phyloP scores from a whole-genome alignment of 2,797 vertebrate species.

The Notolepis coatsorum region DNA sequence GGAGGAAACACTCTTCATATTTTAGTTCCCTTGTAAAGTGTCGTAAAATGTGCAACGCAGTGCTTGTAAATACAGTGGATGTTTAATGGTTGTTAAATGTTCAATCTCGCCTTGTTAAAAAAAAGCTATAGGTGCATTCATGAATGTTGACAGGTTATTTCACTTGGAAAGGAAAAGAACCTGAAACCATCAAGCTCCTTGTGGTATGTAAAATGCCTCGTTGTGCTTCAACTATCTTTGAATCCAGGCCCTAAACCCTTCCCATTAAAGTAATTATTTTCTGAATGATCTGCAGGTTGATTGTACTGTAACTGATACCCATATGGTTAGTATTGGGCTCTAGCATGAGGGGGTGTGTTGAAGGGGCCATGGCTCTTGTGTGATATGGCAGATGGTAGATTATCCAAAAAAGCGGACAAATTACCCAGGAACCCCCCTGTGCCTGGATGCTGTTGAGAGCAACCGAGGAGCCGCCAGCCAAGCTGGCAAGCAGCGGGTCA shows the following conservation, averaged over 20 bases:
- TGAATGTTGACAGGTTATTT: not conserved
- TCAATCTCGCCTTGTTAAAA: too few relatives aligned
- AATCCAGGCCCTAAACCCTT: not conserved
- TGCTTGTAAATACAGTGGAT: too few relatives aligned
- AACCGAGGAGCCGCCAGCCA: conserved; percentile 53
- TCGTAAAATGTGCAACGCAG: too few relatives aligned
- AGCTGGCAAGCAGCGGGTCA: conserved; percentile 69
- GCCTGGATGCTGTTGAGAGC: conserved; percentile 58
- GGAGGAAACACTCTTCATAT: conserved; percentile 2
- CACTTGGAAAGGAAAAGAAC: too few relatives aligned
- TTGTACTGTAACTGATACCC: conserved; percentile 41
- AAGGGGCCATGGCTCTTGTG: conserved; percentile 47
- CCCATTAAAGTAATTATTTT: not conserved
- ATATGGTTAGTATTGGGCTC: conserved; percentile 63
- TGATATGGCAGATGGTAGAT: conserved; percentile 80
- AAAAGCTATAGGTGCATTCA: too few relatives aligned
- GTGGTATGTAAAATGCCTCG: too few relatives aligned
- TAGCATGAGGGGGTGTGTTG: conserved; percentile 48
- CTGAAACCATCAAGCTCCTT: not conserved
- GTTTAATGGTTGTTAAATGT: too few relatives aligned
- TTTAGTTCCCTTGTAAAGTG: not conserved
- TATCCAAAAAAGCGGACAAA: conserved; percentile 81
- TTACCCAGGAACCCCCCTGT: conserved; percentile 75
- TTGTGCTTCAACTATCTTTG: not conserved
- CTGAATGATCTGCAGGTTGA: conserved; percentile 38